Evolutionary conservation across 2,113 vertebrate genomes (phyloP), one percentile per base, ranked within the genome.

Genomic region (Alligator mississippiensis): DNA sequence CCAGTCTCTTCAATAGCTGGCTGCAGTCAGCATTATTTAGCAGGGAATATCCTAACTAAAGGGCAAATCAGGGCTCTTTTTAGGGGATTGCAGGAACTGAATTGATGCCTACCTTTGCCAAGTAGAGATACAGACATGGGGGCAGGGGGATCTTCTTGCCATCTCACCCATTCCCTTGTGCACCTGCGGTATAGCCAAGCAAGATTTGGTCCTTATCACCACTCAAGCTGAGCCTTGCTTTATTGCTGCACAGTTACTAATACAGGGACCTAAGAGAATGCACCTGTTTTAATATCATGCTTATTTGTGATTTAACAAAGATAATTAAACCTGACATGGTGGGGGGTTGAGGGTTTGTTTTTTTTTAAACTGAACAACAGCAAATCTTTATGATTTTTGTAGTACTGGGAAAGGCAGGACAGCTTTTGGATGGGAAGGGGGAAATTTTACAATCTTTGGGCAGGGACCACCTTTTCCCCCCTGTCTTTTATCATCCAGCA

Each of bases 141-240:
- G 30, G 16, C 54, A 15, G 64, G 34, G 62, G 62, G 11, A 10
- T 7, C 19, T 79, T 54, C 60, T 76, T 87, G 21, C 27, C 81
- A 2, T 16, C 25, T 22, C 16, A 30, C 28, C 57, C 61, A 6
- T 14, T 86, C 22, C 28, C 30, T 78, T 85, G 55, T 84, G 79
- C 76, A 80, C 81, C 88, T 74, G 78, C 38, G 5, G 70, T 22
- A 60, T 34, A 75, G 81, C 63, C 77, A 92, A 78, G 61, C 16
- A 14, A 9, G 8, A 74, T 7, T 11, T 74, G 91, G 77, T 70
- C 74, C 7, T 54, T 86, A 62, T 88, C 30, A 85, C 59, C 38
- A 25, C 58, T 8, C 1, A 1, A 0, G 0, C 27, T 77, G 64
- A 89, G 57, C 30, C 68, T 22, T 59, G 9, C 81, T 5, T 60